These are phyloP conservation scores for Acipenser transmontanus DNA, from an alignment of 2,797 vertebrate species.

Conservation along the genomic window DNA sequence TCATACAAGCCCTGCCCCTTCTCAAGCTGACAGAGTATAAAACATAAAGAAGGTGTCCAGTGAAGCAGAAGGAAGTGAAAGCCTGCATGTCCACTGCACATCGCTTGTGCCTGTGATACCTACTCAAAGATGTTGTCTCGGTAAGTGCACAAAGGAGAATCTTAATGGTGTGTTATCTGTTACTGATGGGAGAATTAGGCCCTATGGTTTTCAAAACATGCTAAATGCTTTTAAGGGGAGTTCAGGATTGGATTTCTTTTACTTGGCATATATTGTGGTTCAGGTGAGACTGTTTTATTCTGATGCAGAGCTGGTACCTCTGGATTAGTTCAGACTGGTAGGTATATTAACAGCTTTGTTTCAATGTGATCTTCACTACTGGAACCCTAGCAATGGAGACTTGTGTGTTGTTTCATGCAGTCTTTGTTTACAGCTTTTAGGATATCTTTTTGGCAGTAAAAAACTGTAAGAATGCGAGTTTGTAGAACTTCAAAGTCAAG, in stretches of 20 bases:
- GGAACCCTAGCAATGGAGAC: too few relatives aligned
- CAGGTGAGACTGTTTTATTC: too few relatives aligned
- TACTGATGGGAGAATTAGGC: conserved; percentile 6
- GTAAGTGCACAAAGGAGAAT: conserved; percentile 31
- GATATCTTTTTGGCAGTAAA: too few relatives aligned
- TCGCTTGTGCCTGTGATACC: conserved; percentile 36
- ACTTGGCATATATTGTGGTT: neutral
- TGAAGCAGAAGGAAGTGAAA: conserved; percentile 41
- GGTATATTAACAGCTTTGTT: too few relatives aligned
- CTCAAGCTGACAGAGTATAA: conserved; percentile 40
- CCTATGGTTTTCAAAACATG: conserved; percentile 7
- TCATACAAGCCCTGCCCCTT: conserved; percentile 37
- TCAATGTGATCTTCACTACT: too few relatives aligned
- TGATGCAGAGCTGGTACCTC: too few relatives aligned
- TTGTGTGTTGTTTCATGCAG: too few relatives aligned
- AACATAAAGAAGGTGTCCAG: conserved; percentile 38
- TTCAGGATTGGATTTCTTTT: conserved; percentile 2
- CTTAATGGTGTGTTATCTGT: conserved; percentile 12
- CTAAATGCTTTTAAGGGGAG: conserved; percentile 1
- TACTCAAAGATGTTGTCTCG: conserved; percentile 42
- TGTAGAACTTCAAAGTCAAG: too few relatives aligned
- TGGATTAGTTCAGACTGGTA: too few relatives aligned
- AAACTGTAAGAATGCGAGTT: too few relatives aligned
- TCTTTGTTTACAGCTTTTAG: too few relatives aligned
- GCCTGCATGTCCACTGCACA: conserved; percentile 31